Base-by-base conservation (phyloP, 2,797 vertebrate species). In the Argyrosomus regius region DNA sequence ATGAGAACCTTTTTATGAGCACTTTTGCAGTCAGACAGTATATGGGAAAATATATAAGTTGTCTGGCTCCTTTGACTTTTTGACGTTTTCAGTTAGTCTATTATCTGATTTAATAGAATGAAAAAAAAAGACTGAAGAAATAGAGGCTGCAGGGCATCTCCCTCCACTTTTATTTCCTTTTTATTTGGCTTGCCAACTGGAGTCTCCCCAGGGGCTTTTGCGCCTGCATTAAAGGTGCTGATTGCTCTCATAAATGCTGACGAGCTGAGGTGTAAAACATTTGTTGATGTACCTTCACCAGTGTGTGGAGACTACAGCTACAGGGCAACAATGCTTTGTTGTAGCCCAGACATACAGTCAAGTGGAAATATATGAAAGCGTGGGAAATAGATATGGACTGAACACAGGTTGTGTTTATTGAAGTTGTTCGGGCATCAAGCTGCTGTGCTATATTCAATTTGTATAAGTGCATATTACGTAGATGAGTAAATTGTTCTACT, bases 211-310 rank as follows among this genome's bases (percentile, higher is more conserved):
- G 75, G 81, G 87, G 75, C 82, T 31, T 71, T 59, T 58, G 67
- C 72, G 75, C 53, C 53, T 43, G 70, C 82, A 77, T 88, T 92
- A 88, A 59, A 70, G 81, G 58, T 79, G 78, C 35, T 90, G 83
- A 93, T 87, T 79, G 75, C 54, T 75, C 70, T 84, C 86, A 87
- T 92, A 92, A 93, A 92, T 43, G 50, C 75, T 82, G 78, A 92
- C 61, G 28, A 84, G 64, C 75, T 81, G 81, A 78, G 78, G 75
- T 75, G 78, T 87, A 78, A 89, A 88, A 80, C 73, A 75, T 79
- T 72, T 69, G 62, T 31, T 77, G 63, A 73, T 3, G 31, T 72
- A 61, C 52, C 24, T 65, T 70, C 56, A 57, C 50, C 4, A 0
- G 22, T 22, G 1, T 22, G 22, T n/a, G 58, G 20, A 80, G 54